Conservation (phyloP, 2,113 vertebrate genomes). For the Aix galericulata region DNA sequence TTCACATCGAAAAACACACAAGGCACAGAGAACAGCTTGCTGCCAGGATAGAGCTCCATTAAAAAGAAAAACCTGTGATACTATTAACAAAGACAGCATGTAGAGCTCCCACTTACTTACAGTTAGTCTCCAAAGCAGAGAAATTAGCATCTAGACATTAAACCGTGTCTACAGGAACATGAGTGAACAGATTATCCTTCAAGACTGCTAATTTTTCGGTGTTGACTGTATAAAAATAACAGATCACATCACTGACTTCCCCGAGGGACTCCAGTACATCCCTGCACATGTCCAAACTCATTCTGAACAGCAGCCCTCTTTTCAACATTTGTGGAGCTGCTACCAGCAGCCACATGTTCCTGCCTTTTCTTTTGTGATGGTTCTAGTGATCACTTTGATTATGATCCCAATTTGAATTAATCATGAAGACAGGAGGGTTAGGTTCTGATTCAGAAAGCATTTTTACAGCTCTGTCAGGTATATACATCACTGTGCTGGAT, state of each 20-base stretch:
- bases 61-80: not conserved
- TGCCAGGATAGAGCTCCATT: not conserved
- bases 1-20: fast-evolving
- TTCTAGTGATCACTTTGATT: not conserved
- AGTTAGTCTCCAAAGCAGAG: not conserved
- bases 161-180: not conserved
- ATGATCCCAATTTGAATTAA: not conserved
- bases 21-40: not conserved
- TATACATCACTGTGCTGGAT: not conserved
- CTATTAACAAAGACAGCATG: not conserved
- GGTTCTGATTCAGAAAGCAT: not conserved
- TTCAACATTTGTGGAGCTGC: not conserved
- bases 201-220: not conserved
- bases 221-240: not conserved
- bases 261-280: not conserved
- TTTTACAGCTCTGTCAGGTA: not conserved
- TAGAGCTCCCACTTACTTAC: not conserved
- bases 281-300: not conserved
- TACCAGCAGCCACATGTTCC: not conserved
- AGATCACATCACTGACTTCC: not conserved
- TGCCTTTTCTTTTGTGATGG: not conserved
- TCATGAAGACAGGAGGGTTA: not conserved
- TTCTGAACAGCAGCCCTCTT: not conserved
- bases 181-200: not conserved
- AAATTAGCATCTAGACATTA: not conserved